Conservation (phyloP, 2,888 invertebrate genomes). For the Lobophora halterata region DNA sequence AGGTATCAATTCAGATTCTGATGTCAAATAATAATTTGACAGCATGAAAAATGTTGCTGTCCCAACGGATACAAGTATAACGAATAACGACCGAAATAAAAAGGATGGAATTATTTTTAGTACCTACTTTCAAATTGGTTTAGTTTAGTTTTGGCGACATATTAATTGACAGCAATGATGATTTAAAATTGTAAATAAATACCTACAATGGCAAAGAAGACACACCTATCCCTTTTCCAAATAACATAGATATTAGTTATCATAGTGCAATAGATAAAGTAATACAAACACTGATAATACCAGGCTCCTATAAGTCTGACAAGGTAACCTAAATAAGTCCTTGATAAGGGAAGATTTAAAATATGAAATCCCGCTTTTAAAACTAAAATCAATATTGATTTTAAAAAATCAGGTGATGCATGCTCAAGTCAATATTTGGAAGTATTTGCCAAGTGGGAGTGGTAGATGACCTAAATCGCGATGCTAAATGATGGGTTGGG, state of each 20-base stretch:
- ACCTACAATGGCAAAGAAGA: background rate
- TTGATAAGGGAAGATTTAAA: slow-evolving; percentile 29
- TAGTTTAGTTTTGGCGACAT: too few relatives aligned
- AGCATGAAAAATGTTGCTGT: too few relatives aligned
- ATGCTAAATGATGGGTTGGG: slow-evolving; percentile 33
- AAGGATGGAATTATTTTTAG: too few relatives aligned
- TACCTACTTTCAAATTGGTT: too few relatives aligned
- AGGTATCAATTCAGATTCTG: too few relatives aligned
- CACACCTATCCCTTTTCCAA: slow-evolving; percentile 2
- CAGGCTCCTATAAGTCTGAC: slow-evolving; percentile 29
- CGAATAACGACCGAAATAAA: too few relatives aligned
- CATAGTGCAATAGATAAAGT: slow-evolving; percentile 15
- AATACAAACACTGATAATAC: slow-evolving; percentile 2
- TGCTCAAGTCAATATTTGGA: slow-evolving; percentile 19
- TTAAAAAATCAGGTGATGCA: slow-evolving; percentile 31
- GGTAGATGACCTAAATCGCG: slow-evolving; percentile 55
- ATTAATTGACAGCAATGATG: too few relatives aligned
- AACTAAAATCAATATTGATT: slow-evolving; percentile 31
- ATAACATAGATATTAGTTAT: slow-evolving; percentile 1
- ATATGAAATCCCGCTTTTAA: slow-evolving; percentile 19
- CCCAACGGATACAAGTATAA: too few relatives aligned
- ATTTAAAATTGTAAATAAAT: too few relatives aligned
- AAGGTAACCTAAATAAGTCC: slow-evolving; percentile 27
- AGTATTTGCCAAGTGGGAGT: slow-evolving; percentile 34
- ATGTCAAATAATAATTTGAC: too few relatives aligned